Conservation (phyloP, 2,888 invertebrate species). For the Unio pictorum region DNA sequence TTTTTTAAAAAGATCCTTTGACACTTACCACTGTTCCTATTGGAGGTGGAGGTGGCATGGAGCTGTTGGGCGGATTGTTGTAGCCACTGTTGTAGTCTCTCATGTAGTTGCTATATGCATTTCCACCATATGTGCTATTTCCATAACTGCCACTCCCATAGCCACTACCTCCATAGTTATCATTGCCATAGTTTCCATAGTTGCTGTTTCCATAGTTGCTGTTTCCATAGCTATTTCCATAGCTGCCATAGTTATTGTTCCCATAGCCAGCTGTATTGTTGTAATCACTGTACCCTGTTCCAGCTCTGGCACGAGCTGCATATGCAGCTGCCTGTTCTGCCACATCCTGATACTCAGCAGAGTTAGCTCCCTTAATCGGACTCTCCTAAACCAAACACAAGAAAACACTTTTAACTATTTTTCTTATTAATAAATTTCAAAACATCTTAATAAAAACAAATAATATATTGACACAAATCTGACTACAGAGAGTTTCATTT, state of each 20-base stretch:
- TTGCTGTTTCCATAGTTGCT: constrained; percentile 13
- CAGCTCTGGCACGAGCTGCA: constrained; percentile 30
- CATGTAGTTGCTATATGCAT: constrained; percentile 2
- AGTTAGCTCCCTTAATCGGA: not conserved
- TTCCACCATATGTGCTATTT: constrained; percentile 8
- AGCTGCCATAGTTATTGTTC: constrained; percentile 1
- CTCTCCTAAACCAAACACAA: not conserved
- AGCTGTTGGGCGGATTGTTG: not conserved
- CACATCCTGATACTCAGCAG: constrained; percentile 15
- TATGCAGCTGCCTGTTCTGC: constrained; percentile 35
- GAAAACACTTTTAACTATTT: not conserved
- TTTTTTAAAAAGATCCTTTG: too few species aligned
- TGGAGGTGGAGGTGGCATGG: too few species aligned
- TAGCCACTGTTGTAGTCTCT: constrained; percentile 7
- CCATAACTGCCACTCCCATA: constrained; percentile 11
- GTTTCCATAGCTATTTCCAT: constrained; percentile 8
- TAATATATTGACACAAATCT: too few species aligned
- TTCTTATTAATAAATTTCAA: too few species aligned
- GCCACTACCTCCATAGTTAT: not conserved
- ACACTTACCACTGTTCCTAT: too few species aligned
- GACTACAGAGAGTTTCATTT: too few species aligned
- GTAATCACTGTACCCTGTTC: constrained; percentile 10
- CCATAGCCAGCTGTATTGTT: constrained; percentile 1
- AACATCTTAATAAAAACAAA: too few species aligned
- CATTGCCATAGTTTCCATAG: constrained; percentile 9